A percentile compares a stretch with the other conserved stretches of the same genome.
phyloP scores from a whole-genome alignment of 2,797 vertebrate species.

The Phrynocephalus forsythii region DNA sequence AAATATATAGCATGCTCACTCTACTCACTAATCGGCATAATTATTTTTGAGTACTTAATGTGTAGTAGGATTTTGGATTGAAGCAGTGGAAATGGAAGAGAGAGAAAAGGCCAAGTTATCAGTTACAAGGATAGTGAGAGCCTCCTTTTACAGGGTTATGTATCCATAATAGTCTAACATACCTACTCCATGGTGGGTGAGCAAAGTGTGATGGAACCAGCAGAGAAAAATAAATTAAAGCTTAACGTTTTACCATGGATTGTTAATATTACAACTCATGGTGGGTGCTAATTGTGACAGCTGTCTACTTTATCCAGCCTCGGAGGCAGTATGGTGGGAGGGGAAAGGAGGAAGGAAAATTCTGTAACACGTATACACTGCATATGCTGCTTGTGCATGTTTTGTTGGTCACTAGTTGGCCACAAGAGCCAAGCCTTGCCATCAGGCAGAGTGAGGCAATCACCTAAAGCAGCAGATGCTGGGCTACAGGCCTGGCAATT shows the following conservation, averaged over 20 bases:
- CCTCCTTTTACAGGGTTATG: not conserved
- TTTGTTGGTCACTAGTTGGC: not conserved
- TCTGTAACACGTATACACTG: not conserved
- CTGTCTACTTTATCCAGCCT: not conserved
- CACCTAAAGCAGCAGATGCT: not conserved
- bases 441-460: not conserved
- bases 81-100: not conserved
- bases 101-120: too few species aligned
- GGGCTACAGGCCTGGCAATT: not conserved
- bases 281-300: not conserved
- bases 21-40: not conserved
- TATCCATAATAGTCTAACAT: not conserved
- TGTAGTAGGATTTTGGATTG: not conserved
- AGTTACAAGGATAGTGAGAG: not conserved
- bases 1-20: not conserved
- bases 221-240: not conserved
- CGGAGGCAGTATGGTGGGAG: not conserved
- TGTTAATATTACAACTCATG: not conserved
- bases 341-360: not conserved
- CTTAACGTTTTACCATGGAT: not conserved
- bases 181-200: too few species aligned
- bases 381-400: not conserved
- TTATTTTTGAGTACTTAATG: not conserved
- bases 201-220: not conserved
- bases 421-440: not conserved